Evolutionary conservation across 2,113 vertebrate species (phyloP).

Genomic region (Casuarius casuarius): DNA sequence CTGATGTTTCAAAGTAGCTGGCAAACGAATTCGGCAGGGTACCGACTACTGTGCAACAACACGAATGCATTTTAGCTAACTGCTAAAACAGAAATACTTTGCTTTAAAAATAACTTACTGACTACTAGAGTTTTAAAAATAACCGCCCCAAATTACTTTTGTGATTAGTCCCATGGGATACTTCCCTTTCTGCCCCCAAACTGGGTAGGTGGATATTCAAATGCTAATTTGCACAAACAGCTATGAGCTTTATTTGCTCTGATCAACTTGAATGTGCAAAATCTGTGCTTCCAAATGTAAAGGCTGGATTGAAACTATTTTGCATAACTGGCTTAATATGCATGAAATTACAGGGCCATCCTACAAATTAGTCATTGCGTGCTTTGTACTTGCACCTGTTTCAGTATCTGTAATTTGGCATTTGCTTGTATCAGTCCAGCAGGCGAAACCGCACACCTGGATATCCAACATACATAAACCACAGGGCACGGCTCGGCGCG

Average conservation of each 20-base stretch:
- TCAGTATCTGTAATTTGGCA: neutral
- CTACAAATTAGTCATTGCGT: neutral
- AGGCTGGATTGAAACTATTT: slow-evolving; percentile 10
- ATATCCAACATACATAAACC: accelerated
- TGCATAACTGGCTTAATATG: slow-evolving; percentile 54
- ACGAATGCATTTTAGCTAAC: neutral
- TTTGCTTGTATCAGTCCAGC: neutral
- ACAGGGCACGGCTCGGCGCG: accelerated
- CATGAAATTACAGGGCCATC: slow-evolving; percentile 60
- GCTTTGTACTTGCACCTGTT: slow-evolving; percentile 37
- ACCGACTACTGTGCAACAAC: neutral
- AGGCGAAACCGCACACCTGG: neutral
- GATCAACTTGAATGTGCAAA: slow-evolving; percentile 25
- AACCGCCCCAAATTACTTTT: slow-evolving; percentile 4
- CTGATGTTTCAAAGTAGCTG: slow-evolving; percentile 43
- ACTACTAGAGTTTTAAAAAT: slow-evolving; percentile 46
- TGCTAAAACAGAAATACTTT: slow-evolving; percentile 45
- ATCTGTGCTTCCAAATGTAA: slow-evolving; percentile 35
- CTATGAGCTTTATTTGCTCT: neutral
- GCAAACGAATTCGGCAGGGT: slow-evolving; percentile 32
- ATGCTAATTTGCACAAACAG: slow-evolving; percentile 37
- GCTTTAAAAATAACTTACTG: slow-evolving; percentile 57
- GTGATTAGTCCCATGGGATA: neutral
- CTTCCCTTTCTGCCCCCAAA: slow-evolving; percentile 29
- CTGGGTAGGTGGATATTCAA: slow-evolving; percentile 23